These are phyloP conservation scores for Acanthis flammea DNA, from an alignment of 2,797 vertebrate genomes.

Conservation along the genomic window DNA sequence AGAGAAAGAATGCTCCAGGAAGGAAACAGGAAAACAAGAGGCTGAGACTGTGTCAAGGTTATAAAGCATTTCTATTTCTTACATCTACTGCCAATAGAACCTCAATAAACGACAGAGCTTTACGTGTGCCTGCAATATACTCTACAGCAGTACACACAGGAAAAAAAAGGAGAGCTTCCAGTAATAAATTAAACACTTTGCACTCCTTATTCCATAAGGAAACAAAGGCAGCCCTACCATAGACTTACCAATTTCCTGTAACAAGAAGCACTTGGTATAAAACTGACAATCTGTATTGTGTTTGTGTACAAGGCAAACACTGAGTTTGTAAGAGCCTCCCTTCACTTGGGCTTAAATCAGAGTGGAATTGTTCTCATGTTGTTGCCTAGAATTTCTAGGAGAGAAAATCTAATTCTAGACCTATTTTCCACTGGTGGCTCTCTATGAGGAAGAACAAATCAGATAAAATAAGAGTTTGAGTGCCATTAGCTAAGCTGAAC, in stretches of 20 bases:
- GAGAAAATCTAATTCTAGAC: constrained; percentile 44
- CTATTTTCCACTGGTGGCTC: background rate
- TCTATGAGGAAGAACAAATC: background rate
- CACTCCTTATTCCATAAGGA: constrained; percentile 20
- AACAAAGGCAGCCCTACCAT: background rate
- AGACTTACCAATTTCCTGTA: background rate
- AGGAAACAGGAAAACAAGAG: constrained; percentile 77
- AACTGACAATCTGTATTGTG: background rate
- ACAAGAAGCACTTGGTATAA: constrained; percentile 2
- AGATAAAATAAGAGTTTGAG: background rate
- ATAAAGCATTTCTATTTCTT: constrained; percentile 52
- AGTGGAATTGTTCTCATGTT: background rate
- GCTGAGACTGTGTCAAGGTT: constrained; percentile 67
- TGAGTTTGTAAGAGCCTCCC: background rate
- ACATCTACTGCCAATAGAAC: constrained; percentile 26
- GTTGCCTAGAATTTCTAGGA: background rate
- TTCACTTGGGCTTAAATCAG: constrained; percentile 26
- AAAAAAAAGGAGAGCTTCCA: background rate
- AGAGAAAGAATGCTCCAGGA: constrained; percentile 73
- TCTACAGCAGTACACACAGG: background rate
- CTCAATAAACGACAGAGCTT: background rate
- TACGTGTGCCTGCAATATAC: constrained; percentile 4
- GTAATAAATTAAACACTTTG: constrained; percentile 33
- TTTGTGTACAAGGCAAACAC: background rate
- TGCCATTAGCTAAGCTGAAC: background rate